Evolutionary conservation across 1,140 invertebrate genomes (phyloP), one percentile per base, ranked within the genome.

Genomic region (Polyergus mexicanus): DNA sequence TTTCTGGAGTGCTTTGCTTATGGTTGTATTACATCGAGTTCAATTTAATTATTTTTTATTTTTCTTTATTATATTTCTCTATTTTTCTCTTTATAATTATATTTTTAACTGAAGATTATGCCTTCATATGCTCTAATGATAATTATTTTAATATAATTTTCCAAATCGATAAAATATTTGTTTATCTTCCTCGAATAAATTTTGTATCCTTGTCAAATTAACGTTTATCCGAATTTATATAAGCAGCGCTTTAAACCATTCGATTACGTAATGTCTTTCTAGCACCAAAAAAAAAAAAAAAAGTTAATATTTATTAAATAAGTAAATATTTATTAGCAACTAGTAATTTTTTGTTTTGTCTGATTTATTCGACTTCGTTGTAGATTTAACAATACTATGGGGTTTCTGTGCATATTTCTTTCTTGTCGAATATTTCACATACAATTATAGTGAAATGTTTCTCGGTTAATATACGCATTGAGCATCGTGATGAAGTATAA

Each of bases 1-100:
- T 89, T 86, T 85, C 86, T 90, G 84, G 83, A 88, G 41, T 62
- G 38, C 35, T 75, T 44, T 32, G 16, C 4, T 69, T 22, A 16
- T 6, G 10, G 19, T 5, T 16, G 2, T 80, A 44, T 35, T 65
- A 60, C n/a, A 2, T 28, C 5, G 28, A 44, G 56, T 28, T 65
- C 32, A 47, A 28, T 88, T 86, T 75, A 78, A 75, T 85, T 41
- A 32, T 25, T 41, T 68, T n/a, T 63, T 68, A 51, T 68, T 54
- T 19, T n/a, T 77, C 19, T 41, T 28, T 28, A 28, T 28, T 28
- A n/a, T 0, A 47, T 47, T 47, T 47, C 11, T 47, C 11, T 51
- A 13, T 16, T 51, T 16, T 51, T 7, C 38, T 68, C 25, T 68
- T 6, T 28, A n/a, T 35, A 32, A 65, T 78, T 51, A 41, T 54